phyloP scores from a whole-genome alignment of 2,113 vertebrate genomes.

The Oenanthe oenanthe region DNA sequence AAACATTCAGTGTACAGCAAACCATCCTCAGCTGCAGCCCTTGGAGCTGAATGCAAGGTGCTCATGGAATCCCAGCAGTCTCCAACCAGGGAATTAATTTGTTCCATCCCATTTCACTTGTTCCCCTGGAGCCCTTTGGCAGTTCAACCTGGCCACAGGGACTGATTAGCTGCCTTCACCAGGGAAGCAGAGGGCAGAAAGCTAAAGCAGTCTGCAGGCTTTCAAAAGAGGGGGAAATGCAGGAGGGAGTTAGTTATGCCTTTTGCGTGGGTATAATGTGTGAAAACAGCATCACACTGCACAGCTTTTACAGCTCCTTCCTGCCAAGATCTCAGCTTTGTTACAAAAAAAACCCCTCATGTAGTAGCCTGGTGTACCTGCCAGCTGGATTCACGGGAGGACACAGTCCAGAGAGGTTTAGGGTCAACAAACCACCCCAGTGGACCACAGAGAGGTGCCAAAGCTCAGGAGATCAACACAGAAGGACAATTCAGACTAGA shows the following conservation, averaged over 20 bases:
- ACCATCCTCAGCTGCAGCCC: accelerated
- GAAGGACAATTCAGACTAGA: neutral
- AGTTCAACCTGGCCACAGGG: accelerated
- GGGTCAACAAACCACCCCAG: neutral
- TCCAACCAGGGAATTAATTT: neutral
- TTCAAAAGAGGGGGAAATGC: neutral
- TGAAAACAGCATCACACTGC: neutral
- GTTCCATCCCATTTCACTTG: neutral
- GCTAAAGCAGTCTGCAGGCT: neutral
- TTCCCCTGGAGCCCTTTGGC: neutral
- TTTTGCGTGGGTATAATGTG: neutral
- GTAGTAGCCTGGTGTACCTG: neutral
- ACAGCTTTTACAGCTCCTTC: neutral
- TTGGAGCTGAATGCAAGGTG: neutral
- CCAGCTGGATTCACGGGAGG: neutral
- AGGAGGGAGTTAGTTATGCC: neutral
- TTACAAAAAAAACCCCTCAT: neutral
- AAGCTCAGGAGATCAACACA: neutral
- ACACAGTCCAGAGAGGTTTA: neutral
- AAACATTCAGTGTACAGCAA: neutral
- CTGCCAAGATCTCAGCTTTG: neutral
- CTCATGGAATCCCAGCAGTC: neutral
- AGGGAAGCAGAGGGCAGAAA: neutral
- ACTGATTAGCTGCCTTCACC: neutral
- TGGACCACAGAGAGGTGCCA: neutral